Base-by-base conservation (phyloP, 2,888 invertebrate genomes). In the Steinernema carpocapsae region DNA sequence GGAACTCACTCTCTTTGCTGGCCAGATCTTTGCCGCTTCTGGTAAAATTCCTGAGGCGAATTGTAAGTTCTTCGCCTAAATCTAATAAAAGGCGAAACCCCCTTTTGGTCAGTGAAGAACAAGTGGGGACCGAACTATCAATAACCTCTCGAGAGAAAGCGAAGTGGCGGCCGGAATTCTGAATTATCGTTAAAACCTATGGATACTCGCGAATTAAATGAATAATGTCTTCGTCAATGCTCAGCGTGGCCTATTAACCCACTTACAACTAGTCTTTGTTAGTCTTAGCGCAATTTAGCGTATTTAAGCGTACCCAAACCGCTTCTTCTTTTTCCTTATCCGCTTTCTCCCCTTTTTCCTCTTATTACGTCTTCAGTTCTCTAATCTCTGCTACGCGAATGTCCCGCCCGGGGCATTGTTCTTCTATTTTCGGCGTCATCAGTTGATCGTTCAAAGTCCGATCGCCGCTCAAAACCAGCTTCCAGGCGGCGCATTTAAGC, bases 361-460 rank as follows among this genome's bases (percentile, higher is more conserved):
- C 29, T 64, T 32, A 29, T 32, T 64, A 12, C 29, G 64, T 37
- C 32, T 6, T 32, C n/a, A 17, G 64, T 22, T 64, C 64, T 24
- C 22, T 22, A 37, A 10, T 64, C 64, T 64, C 17, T 32, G 32
- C 17, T 64, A 1, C 32, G 29, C 29, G 17, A 17, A 37, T 3
- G 2, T 12, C 32, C 26, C 19, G 64, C 64, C 64, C n/a, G 32
- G 3, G 64, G 64, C 64, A 17, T 32, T 64, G 12, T 64, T 14
- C 12, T 6, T 14, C 26, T 64, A 64, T 64, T 64, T 64, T 64
- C 12, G 32, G 64, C 26, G 64, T 64, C 22, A n/a, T 29, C 64
- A 32, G 1, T 56, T 64, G 64, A 64, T 64, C 64, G 64, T 64
- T 64, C 64, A 64, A 64, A 64, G 64, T 64, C 64, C 64, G 64